Conservation (phyloP, 2,797 vertebrate genomes). For the Liparis tanakae region DNA sequence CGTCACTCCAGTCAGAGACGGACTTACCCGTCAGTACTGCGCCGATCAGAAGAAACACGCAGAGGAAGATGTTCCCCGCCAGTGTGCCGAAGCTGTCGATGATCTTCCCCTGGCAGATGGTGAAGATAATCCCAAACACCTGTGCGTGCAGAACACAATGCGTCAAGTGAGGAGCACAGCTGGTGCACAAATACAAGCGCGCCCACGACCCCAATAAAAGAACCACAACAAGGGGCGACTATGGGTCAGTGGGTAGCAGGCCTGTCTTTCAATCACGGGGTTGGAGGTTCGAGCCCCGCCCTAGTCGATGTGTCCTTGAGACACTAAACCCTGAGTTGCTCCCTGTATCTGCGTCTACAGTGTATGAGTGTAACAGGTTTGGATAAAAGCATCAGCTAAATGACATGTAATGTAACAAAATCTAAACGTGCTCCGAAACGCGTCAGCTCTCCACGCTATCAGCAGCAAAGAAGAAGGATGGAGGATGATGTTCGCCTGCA, state of each 20-base stretch:
- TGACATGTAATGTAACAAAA: too few species aligned
- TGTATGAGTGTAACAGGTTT: too few species aligned
- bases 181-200: neutral
- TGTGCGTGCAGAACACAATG: conserved; percentile 60
- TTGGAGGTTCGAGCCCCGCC: too few species aligned
- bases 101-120: conserved; percentile 92
- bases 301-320: too few species aligned
- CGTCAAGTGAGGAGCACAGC: conserved; percentile 12
- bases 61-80: conserved; percentile 93
- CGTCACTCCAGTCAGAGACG: conserved; percentile 35
- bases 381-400: too few species aligned
- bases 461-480: neutral
- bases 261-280: too few species aligned
- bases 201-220: neutral
- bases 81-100: conserved; percentile 85
- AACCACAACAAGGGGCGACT: too few species aligned
- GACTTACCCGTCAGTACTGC: conserved; percentile 87
- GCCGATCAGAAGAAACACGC: conserved; percentile 90
- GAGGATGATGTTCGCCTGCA: neutral
- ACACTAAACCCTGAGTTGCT: too few species aligned
- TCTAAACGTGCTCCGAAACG: conserved; percentile 2
- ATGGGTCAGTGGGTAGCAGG: too few species aligned
- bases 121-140: conserved; percentile 97
- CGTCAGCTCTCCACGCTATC: neutral
- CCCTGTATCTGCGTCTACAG: too few species aligned